phyloP scores from a whole-genome alignment of 2,888 invertebrate species.

The Ochlodes sylvanus region DNA sequence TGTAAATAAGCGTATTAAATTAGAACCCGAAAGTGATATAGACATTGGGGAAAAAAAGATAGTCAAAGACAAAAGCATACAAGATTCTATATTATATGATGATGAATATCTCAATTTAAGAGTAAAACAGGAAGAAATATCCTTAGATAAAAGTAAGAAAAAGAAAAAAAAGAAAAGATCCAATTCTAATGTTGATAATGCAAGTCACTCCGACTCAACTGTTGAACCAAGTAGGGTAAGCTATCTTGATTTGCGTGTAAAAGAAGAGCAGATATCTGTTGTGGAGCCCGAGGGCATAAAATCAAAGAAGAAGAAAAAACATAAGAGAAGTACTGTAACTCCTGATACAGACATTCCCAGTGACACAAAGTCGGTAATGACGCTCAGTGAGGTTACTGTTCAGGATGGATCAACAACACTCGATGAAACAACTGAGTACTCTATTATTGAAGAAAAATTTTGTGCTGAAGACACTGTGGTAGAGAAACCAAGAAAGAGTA shows the following conservation, averaged over 20 bases:
- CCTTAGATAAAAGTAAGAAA: constrained; percentile 9
- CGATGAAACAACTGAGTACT: constrained; percentile 4
- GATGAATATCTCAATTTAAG: constrained; percentile 55
- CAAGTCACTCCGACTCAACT: not conserved
- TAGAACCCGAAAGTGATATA: constrained; percentile 59
- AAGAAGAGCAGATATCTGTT: constrained; percentile 29
- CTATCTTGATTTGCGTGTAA: constrained; percentile 38
- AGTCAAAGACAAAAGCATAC: constrained; percentile 33
- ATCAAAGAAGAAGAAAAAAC: constrained; percentile 47
- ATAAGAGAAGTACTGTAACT: constrained; percentile 23
- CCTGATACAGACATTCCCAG: not conserved
- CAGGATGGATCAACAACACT: not conserved
- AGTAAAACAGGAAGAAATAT: constrained; percentile 57
- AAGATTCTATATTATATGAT: constrained; percentile 44
- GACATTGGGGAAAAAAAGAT: constrained; percentile 50
- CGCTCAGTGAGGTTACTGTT: not conserved
- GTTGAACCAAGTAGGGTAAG: not conserved
- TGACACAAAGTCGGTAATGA: not conserved
- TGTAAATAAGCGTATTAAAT: constrained; percentile 51
- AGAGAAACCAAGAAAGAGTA: constrained; percentile 35
- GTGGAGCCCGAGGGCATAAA: constrained; percentile 36
- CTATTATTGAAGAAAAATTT: constrained; percentile 44
- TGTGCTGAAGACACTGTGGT: constrained; percentile 47
- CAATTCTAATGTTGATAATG: not conserved
- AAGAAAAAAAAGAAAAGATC: constrained; percentile 20